phyloP scores from a whole-genome alignment of 2,113 vertebrate species.

The Poeciliopsis occidentalis region DNA sequence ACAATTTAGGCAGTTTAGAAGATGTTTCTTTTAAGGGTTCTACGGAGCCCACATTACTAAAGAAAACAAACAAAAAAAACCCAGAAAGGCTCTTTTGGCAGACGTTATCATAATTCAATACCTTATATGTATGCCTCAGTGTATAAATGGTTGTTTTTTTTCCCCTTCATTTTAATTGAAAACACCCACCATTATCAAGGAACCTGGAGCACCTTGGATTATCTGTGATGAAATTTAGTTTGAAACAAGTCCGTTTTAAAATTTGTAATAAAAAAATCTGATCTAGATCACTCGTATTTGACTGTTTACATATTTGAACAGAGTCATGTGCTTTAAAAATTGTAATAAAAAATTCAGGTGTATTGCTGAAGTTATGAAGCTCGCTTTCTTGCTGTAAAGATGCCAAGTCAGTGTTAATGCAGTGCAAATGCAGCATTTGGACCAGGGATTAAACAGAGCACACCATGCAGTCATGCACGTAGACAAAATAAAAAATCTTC shows the following conservation, averaged over 20 bases:
- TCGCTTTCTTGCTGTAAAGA: conserved; percentile 3
- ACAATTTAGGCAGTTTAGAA: not conserved
- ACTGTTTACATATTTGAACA: no score
- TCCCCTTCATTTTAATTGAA: not conserved
- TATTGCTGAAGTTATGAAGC: conserved; percentile 7
- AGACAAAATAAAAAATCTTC: conserved; percentile 60
- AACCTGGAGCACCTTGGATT: not conserved
- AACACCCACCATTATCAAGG: not conserved
- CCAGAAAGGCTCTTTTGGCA: not conserved
- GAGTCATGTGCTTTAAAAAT: no score
- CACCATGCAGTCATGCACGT: conserved; percentile 50
- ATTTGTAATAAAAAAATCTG: no score
- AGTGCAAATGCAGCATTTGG: conserved; percentile 45
- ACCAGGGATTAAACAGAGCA: conserved; percentile 61
- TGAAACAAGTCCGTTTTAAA: no score
- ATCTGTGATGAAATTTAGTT: not conserved
- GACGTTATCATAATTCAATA: not conserved
- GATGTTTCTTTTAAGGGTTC: not conserved
- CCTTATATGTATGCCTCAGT: not conserved
- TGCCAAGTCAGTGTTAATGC: not conserved
- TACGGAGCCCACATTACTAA: not conserved
- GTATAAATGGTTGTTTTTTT: not conserved
- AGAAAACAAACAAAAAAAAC: no score
- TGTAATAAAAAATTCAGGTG: no score
- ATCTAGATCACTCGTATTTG: no score